Evolutionary conservation across 2,113 vertebrate species (phyloP), one percentile per base, ranked within the genome.

Genomic region (Verasper variegatus): DNA sequence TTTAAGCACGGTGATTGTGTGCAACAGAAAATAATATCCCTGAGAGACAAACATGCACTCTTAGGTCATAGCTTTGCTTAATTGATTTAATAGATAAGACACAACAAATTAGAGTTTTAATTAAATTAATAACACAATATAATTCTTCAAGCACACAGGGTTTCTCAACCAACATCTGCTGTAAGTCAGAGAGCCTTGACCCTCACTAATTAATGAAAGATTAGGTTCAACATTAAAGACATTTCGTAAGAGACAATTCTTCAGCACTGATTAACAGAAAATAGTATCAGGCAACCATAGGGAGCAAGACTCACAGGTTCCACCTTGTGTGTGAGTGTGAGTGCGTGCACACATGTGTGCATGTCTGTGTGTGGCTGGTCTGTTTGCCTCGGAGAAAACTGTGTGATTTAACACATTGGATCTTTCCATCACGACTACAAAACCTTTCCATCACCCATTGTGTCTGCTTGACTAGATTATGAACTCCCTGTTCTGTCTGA

Each of bases 51-150:
- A 82, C 58, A 69, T 45, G 74, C 27, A 68, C 55, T 70, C 79
- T 91, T 69, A 87, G 76, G 73, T 93, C 90, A 92, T 80, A 60
- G 74, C 31, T 77, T 79, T 80, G 23, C 45, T 54, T 77, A 90
- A 90, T 76, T 78, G 49, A 86, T 86, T 89, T 85, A 82, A 87
- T 73, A 76, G 83, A 89, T 75, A 76, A 82, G 69, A 82, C 66
- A 6, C 59, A 61, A 80, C 78, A 21, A 87, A 85, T 86, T 86
- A 52, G 49, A 81, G 76, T 81, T 79, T 87, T 74, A 84, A 91
- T 83, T 59, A 59, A 77, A 82, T 90, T 54, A 86, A 83, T 80
- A 57, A 31, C 40, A 87, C 65, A 76, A 74, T 87, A 80, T 80
- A 40, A 74, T 86, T 78, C 3, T 86, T 86, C 62, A 72, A 74